Percentiles rank a stretch among this genome's conserved stretches.
Conservation (phyloP, 2,797 vertebrate species). For the Rhabdomys pumilio region DNA sequence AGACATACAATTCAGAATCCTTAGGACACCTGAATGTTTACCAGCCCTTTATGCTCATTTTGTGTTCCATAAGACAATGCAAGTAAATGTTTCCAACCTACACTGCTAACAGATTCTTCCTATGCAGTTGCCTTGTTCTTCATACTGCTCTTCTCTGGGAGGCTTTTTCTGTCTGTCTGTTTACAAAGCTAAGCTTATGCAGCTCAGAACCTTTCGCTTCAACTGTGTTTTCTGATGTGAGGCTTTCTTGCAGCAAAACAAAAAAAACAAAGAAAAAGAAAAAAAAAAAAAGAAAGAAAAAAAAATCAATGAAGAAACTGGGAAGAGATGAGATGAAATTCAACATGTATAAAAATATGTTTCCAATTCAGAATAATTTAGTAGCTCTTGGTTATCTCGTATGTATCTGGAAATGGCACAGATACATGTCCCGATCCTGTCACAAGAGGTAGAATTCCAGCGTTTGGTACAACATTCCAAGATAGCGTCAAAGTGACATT, state of each 20-base stretch:
- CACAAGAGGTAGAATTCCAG: slow-evolving; percentile 97
- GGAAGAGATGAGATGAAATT: slow-evolving; percentile 86
- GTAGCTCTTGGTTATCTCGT: slow-evolving; percentile 96
- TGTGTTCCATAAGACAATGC: slow-evolving; percentile 28
- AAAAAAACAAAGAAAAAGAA: not conserved
- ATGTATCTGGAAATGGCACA: slow-evolving; percentile 96
- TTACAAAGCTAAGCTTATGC: slow-evolving; percentile 54
- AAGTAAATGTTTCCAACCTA: not conserved
- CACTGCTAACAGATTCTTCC: not conserved
- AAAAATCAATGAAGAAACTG: slow-evolving; percentile 62
- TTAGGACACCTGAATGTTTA: slow-evolving; percentile 39
- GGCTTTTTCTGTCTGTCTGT: slow-evolving; percentile 28
- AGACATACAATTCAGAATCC: slow-evolving; percentile 48
- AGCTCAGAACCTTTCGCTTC: slow-evolving; percentile 74
- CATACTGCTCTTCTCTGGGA: slow-evolving; percentile 66
- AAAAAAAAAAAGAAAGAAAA: slow-evolving; percentile 35
- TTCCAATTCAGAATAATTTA: slow-evolving; percentile 92
- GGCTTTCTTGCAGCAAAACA: slow-evolving; percentile 54
- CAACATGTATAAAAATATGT: slow-evolving; percentile 91
- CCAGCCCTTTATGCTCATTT: slow-evolving; percentile 45
- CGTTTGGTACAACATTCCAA: slow-evolving; percentile 99
- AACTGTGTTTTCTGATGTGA: slow-evolving; percentile 73
- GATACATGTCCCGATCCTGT: slow-evolving; percentile 96
- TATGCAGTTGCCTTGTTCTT: slow-evolving; percentile 40
- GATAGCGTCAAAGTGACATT: slow-evolving; percentile 97